Evolutionary conservation across 2,888 invertebrate species (phyloP).

Genomic region (Agrotis segetum): DNA sequence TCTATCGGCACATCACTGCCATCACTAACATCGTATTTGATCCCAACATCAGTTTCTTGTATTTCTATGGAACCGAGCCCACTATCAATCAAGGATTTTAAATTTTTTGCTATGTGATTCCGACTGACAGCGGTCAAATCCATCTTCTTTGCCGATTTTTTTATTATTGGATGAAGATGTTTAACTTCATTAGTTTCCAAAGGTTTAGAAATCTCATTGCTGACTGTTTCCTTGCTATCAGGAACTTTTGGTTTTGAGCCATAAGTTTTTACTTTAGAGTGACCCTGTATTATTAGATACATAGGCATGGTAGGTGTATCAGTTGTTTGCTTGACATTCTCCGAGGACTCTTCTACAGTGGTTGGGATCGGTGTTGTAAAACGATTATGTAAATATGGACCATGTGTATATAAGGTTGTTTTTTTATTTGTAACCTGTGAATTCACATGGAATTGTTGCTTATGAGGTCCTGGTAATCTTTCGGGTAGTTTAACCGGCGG

Average conservation of each 20-base stretch:
- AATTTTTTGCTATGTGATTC: slow-evolving; percentile 80
- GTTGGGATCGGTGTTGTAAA: slow-evolving; percentile 88
- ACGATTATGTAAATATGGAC: slow-evolving; percentile 86
- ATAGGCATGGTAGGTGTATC: slow-evolving; percentile 92
- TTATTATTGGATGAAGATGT: slow-evolving; percentile 89
- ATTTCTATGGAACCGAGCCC: slow-evolving; percentile 89
- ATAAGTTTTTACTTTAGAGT: slow-evolving; percentile 96
- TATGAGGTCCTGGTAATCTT: slow-evolving; percentile 68
- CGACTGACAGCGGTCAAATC: slow-evolving; percentile 73
- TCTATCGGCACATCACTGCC: slow-evolving; percentile 89
- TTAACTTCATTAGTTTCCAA: slow-evolving; percentile 90
- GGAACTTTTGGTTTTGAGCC: slow-evolving; percentile 91
- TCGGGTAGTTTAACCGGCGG: slow-evolving; percentile 77
- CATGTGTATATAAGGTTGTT: slow-evolving; percentile 76
- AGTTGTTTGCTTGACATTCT: slow-evolving; percentile 75
- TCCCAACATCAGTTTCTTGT: slow-evolving; percentile 91
- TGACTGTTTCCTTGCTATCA: slow-evolving; percentile 79
- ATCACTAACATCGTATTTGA: slow-evolving; percentile 91
- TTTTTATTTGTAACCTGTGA: slow-evolving; percentile 73
- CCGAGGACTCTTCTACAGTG: slow-evolving; percentile 77
- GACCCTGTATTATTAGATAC: slow-evolving; percentile 96
- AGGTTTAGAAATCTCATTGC: slow-evolving; percentile 89
- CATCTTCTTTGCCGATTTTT: slow-evolving; percentile 78
- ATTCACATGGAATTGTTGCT: slow-evolving; percentile 74
- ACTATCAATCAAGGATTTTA: slow-evolving; percentile 82